phyloP scores from a whole-genome alignment of 2,888 invertebrate species.

The Graphium colonna region DNA sequence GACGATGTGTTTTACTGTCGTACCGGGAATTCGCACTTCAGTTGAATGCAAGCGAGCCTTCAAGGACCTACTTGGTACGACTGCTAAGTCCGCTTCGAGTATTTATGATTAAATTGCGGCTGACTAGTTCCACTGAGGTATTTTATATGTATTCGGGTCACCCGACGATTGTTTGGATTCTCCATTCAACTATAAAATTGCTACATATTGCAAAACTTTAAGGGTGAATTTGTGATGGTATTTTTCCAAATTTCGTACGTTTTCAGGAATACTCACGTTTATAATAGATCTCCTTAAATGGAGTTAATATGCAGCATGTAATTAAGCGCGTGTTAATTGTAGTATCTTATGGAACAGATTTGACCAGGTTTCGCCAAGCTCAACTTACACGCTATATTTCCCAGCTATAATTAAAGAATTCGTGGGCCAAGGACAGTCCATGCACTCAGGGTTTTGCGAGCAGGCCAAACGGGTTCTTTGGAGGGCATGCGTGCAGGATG shows the following conservation, averaged over 20 bases:
- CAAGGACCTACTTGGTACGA: slow-evolving; percentile 24
- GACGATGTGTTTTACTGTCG: slow-evolving; percentile 42
- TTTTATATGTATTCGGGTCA: background rate
- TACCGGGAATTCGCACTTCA: slow-evolving; percentile 38
- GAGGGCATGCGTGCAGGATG: background rate
- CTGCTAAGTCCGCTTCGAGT: slow-evolving; percentile 1
- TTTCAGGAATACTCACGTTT: background rate
- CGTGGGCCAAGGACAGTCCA: background rate
- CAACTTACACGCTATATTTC: too few relatives aligned
- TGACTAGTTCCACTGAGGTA: slow-evolving; percentile 2
- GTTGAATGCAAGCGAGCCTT: slow-evolving; percentile 28
- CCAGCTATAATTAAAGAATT: background rate
- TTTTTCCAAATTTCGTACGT: too few relatives aligned
- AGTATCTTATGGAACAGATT: too few relatives aligned
- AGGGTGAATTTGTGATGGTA: too few relatives aligned
- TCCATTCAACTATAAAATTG: background rate
- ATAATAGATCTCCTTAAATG: background rate
- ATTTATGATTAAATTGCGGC: slow-evolving; percentile 16
- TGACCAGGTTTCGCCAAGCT: too few relatives aligned
- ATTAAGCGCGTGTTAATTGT: too few relatives aligned
- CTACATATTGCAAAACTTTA: too few relatives aligned
- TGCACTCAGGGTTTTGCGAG: background rate
- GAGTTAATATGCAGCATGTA: too few relatives aligned
- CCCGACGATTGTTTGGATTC: background rate
- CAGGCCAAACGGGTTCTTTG: slow-evolving; percentile 6